Percentiles rank a stretch among this genome's conserved stretches.
Evolutionary conservation across 2,113 vertebrate genomes (phyloP).

Genomic region (Centropristis striata): DNA sequence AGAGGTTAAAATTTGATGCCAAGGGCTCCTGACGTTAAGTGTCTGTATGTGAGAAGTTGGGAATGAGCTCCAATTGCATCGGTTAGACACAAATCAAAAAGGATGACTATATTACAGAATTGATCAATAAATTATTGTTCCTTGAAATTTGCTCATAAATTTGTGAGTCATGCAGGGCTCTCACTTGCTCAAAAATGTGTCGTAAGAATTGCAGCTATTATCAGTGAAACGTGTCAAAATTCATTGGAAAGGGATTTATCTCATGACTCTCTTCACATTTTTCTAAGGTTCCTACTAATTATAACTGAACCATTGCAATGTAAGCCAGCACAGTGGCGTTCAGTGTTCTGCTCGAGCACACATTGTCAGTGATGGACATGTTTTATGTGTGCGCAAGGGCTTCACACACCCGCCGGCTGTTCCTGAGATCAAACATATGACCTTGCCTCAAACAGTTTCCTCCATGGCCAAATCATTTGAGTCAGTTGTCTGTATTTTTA

Average conservation of each 20-base stretch:
- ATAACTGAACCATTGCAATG: not conserved
- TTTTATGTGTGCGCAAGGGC: conserved; percentile 6
- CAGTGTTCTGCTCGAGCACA: not conserved
- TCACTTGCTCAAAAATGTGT: not conserved
- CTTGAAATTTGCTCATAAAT: not conserved
- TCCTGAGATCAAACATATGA: conserved; percentile 34
- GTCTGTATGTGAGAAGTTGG: too few species aligned
- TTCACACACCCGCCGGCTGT: not conserved
- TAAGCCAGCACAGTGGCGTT: not conserved
- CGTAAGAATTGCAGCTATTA: not conserved
- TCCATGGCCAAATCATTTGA: conserved; percentile 16
- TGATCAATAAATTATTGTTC: too few species aligned
- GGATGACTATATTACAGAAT: too few species aligned
- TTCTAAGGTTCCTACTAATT: not conserved
- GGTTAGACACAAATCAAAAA: not conserved
- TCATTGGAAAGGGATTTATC: not conserved
- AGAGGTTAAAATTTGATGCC: too few species aligned
- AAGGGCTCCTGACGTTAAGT: too few species aligned
- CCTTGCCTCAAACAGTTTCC: conserved; percentile 9
- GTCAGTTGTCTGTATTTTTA: conserved; percentile 55
- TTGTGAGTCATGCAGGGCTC: not conserved
- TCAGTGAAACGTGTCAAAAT: not conserved
- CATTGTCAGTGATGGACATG: conserved; percentile 11
- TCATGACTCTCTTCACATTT: not conserved
- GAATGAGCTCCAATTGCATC: too few species aligned